Percentiles rank a stretch among this genome's conserved stretches.
Evolutionary conservation across 2,113 vertebrate species (phyloP).

Genomic region (Aplodontia rufa): DNA sequence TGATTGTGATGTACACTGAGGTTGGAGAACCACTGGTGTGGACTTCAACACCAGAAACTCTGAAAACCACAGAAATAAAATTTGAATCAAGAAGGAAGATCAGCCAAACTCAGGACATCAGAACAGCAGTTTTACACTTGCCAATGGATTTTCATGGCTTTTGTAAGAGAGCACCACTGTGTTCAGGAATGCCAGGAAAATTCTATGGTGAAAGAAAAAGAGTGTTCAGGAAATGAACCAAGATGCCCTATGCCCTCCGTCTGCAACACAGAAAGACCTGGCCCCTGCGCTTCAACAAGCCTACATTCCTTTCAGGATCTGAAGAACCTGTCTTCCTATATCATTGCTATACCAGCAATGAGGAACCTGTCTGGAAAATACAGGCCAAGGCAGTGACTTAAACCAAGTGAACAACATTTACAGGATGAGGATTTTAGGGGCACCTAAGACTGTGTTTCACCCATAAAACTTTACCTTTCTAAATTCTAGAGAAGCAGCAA

Average conservation of each 20-base stretch:
- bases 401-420: constrained; percentile 39
- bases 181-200: not conserved
- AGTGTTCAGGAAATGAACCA: not conserved
- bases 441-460: not conserved
- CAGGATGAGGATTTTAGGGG: constrained; percentile 24
- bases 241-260: not conserved
- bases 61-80: constrained; percentile 7
- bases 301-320: not conserved
- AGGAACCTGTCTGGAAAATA: not conserved
- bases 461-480: not conserved
- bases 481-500: constrained; percentile 18
- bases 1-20: not conserved
- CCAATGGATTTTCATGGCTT: not conserved
- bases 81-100: not conserved
- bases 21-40: not conserved
- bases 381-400: not conserved
- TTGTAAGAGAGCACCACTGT: not conserved
- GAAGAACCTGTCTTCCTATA: not conserved
- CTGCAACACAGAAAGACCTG: not conserved
- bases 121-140: not conserved
- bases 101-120: not conserved
- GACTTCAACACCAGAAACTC: not conserved
- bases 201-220: not conserved
- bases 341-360: not conserved
- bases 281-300: not conserved